Conservation (phyloP, 2,797 vertebrate species). For the Dromococcyx pavoninus region DNA sequence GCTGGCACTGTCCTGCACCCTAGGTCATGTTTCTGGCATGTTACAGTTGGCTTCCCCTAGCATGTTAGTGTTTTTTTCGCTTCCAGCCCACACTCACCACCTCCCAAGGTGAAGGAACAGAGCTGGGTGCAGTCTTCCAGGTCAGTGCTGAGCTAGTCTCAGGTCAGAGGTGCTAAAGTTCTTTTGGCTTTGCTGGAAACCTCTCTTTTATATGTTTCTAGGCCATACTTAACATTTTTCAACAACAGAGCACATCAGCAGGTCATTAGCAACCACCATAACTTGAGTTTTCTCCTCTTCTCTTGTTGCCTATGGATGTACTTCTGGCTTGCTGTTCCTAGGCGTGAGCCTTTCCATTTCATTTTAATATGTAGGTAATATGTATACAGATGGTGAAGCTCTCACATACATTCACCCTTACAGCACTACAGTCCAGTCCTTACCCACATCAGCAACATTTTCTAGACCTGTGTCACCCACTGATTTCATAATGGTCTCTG, state of each 20-base stretch:
- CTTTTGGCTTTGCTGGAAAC: not conserved
- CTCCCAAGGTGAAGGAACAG: not conserved
- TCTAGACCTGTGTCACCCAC: not conserved
- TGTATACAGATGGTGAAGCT: not conserved
- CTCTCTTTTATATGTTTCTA: not conserved
- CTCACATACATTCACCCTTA: fast-evolving
- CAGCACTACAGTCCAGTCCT: not conserved
- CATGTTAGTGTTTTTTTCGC: not conserved
- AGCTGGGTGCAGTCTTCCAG: not conserved
- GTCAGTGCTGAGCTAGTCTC: not conserved
- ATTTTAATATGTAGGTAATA: not conserved
- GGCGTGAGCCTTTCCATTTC: not conserved
- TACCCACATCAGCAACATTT: not conserved
- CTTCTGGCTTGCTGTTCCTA: not conserved
- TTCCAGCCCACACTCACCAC: not conserved
- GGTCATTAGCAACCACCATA: not conserved
- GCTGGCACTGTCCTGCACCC: not conserved
- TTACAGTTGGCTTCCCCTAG: not conserved
- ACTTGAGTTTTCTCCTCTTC: not conserved
- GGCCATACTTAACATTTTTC: not conserved
- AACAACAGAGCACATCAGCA: not conserved
- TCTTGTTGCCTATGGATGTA: not conserved
- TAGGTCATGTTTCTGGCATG: not conserved
- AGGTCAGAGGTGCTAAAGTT: not conserved
- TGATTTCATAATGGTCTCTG: not conserved